These are phyloP conservation scores for Xiphophorus maculatus DNA, from an alignment of 2,113 vertebrate species.

Conservation along the genomic window DNA sequence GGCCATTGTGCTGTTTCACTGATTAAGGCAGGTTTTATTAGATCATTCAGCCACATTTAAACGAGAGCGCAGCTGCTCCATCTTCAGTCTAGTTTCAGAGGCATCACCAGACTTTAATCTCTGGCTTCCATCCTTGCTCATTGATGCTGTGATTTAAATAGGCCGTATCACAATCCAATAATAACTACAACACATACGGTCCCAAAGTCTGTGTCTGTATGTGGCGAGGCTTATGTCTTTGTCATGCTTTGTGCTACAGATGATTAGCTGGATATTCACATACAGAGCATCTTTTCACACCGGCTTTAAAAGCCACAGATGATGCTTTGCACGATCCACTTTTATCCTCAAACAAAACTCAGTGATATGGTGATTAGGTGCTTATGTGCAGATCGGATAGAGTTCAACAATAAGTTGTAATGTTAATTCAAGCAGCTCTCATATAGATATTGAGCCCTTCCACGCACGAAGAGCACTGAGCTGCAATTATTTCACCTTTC, in stretches of 20 bases:
- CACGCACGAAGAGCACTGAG: constrained; percentile 32
- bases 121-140: background rate
- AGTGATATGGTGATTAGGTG: constrained; percentile 3
- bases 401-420: background rate
- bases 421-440: constrained; percentile 32
- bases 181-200: background rate
- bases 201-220: background rate
- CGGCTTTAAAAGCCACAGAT: background rate
- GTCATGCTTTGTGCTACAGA: background rate
- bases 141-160: background rate
- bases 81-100: background rate
- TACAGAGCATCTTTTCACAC: background rate
- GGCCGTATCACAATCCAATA: too few relatives aligned
- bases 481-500: background rate
- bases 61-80: background rate
- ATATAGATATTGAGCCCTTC: constrained; percentile 9
- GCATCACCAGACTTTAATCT: background rate
- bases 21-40: background rate
- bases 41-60: background rate
- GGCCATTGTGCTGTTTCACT: background rate
- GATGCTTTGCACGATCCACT: background rate
- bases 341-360: background rate
- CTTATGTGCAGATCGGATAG: constrained; percentile 7
- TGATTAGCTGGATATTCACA: background rate
- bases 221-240: background rate